Base-by-base conservation (phyloP, 2,113 vertebrate genomes). In the Phalacrocorax pelagicus region DNA sequence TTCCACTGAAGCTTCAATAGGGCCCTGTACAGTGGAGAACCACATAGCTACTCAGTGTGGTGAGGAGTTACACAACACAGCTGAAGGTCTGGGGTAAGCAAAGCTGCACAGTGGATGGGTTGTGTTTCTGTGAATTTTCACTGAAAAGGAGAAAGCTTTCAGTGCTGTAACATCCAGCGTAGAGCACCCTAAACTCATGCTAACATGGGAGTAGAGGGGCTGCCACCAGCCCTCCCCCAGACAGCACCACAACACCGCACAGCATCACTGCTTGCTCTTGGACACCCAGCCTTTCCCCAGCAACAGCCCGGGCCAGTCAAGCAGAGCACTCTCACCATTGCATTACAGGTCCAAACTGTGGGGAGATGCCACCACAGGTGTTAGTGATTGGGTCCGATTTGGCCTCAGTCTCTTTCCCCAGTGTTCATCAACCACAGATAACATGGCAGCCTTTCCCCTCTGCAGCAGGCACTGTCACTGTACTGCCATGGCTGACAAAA, bases 341-440 rank as follows among this genome's bases (percentile, higher is more conserved):
- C 17, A 17, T 17, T 46, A 17, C 17, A 6, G 44, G 18, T 46
- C 44, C 15, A 7, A 18, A 15, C 16, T 18, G 44, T 17, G 44
- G 44, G 44, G 44, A 15, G 44, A 46, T 12, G 14, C 44, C 44
- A 44, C 14, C 44, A 0, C 5, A 2, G 2, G 9, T 5, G 23
- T 13, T 6, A 23, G 58, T 1, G 5, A 4, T 0, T 3, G 8
- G 8, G 11, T 2, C 63, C 3, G 2, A 8, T 11, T 3, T 19
- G 34, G 8, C 17, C 26, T 18, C 32, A 3, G 46, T 3, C 52
- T 5, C n/a, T 36, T 40, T 1, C 5, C 20, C 2, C 42, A 13
- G 15, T 2, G 7, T 18, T 26, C 5, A 29, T 12, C 51, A 30
- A 6, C 34, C 11, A 16, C 14, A 11, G 46, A 2, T 4, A 10